phyloP scores from a whole-genome alignment of 2,888 invertebrate species.

The Tetropium fuscum region DNA sequence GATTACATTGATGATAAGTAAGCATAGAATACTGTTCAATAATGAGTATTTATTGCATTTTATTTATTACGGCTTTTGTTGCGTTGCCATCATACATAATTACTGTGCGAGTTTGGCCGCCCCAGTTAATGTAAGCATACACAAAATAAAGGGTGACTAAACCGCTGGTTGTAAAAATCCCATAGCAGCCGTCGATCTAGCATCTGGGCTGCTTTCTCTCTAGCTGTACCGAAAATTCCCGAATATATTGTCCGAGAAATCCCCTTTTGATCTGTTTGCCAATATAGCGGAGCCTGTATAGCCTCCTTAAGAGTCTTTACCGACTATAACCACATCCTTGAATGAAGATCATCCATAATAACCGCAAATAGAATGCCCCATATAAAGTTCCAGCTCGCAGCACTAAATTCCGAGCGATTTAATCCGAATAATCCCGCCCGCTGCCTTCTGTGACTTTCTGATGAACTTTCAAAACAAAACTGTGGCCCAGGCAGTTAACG shows the following conservation, averaged over 20 bases:
- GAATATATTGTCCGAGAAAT: slow-evolving; percentile 3
- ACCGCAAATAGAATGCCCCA: slow-evolving; percentile 31
- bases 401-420: slow-evolving; percentile 39
- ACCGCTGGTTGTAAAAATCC: too few relatives aligned
- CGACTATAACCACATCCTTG: slow-evolving; percentile 37
- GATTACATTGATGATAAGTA: too few relatives aligned
- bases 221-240: slow-evolving; percentile 4
- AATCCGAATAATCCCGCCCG: slow-evolving; percentile 28
- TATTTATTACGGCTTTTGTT: too few relatives aligned
- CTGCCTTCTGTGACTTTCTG: slow-evolving; percentile 28
- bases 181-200: slow-evolving; percentile 3
- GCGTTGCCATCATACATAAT: too few relatives aligned
- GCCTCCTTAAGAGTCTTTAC: slow-evolving; percentile 27
- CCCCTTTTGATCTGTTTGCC: slow-evolving; percentile 9
- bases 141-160: too few relatives aligned
- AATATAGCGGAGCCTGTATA: slow-evolving; percentile 1
- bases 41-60: too few relatives aligned
- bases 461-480: slow-evolving; percentile 27
- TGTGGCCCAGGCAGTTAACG: slow-evolving; percentile 7
- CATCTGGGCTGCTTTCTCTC: slow-evolving; percentile 2
- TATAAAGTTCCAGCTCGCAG: slow-evolving; percentile 12
- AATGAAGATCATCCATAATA: slow-evolving; percentile 41
- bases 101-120: too few relatives aligned
- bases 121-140: too few relatives aligned
- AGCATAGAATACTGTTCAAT: too few relatives aligned